These are phyloP conservation scores for Phalanger gymnotis DNA, from an alignment of 2,797 vertebrate genomes.

Conservation along the genomic window DNA sequence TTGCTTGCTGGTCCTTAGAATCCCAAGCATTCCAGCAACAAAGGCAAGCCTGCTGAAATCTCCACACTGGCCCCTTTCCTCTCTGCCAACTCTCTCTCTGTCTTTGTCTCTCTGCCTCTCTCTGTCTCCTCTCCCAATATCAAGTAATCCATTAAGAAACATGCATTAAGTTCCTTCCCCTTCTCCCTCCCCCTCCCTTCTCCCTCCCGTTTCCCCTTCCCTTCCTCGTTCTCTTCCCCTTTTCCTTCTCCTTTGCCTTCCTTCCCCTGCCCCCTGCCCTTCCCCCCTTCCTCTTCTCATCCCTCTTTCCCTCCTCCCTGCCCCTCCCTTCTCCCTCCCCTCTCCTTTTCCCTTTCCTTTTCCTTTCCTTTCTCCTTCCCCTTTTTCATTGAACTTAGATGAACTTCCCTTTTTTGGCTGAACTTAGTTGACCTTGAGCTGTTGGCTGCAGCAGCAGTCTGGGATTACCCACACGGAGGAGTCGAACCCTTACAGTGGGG, in stretches of 20 bases:
- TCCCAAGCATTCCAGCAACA: constrained; percentile 35
- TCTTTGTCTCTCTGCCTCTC: constrained; percentile 4
- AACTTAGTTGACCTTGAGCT: not conserved
- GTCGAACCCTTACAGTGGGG: not conserved
- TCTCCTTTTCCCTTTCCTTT: not conserved
- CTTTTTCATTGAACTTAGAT: not conserved
- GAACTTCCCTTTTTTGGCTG: not conserved
- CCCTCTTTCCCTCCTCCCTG: no score
- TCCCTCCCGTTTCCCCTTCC: not conserved
- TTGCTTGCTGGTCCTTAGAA: constrained; percentile 40
- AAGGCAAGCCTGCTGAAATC: constrained; percentile 39
- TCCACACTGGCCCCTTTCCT: constrained; percentile 19
- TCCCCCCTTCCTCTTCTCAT: no score
- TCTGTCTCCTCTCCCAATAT: no score
- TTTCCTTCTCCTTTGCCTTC: no score
- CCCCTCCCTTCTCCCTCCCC: no score
- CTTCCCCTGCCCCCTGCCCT: no score
- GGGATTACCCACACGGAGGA: not conserved
- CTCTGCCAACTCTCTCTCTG: constrained; percentile 58
- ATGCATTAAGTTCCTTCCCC: no score
- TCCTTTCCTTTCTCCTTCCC: not conserved
- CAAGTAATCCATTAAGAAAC: no score
- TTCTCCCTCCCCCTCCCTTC: no score
- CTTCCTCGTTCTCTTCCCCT: accelerated
- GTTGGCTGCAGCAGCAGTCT: not conserved